Conservation (phyloP, 2,113 vertebrate genomes). For the Lepus timidus region DNA sequence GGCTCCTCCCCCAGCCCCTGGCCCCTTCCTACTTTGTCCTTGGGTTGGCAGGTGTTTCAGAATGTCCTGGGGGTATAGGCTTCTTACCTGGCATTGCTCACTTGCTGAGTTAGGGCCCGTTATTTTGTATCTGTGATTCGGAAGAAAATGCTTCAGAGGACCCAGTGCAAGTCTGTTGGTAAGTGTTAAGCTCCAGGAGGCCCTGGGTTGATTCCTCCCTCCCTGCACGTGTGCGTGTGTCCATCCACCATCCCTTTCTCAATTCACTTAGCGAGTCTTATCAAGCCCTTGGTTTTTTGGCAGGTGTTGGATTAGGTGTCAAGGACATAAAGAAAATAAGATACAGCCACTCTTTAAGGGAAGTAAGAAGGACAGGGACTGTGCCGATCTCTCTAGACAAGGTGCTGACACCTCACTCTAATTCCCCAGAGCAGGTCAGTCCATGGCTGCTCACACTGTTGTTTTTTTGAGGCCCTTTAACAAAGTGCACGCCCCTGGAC, state of each 20-base stretch:
- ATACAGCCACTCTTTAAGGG: neutral
- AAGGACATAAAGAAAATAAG: conserved; percentile 52
- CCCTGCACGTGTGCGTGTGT: neutral
- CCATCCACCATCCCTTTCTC: neutral
- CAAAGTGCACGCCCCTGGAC: neutral
- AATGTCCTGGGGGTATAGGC: neutral
- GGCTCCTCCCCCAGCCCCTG: neutral
- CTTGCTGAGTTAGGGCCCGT: neutral
- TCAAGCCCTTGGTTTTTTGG: conserved; percentile 56
- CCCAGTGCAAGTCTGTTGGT: neutral
- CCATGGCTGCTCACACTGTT: neutral
- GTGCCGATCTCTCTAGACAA: conserved; percentile 30
- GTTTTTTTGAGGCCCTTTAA: neutral
- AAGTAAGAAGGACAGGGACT: neutral
- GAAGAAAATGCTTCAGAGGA: conserved; percentile 24
- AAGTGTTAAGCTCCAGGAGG: neutral
- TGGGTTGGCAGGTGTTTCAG: neutral
- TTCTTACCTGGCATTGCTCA: neutral
- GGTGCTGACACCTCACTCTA: conserved; percentile 28
- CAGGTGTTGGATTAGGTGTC: conserved; percentile 51
- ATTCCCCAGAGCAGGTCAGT: neutral
- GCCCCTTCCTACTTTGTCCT: neutral
- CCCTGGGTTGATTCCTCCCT: neutral
- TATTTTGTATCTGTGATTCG: neutral
- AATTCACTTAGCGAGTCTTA: conserved; percentile 41